A percentile compares a stretch with the other conserved stretches of the same genome.
phyloP scores from a whole-genome alignment of 1,140 invertebrate species.

The Solenopsis invicta region DNA sequence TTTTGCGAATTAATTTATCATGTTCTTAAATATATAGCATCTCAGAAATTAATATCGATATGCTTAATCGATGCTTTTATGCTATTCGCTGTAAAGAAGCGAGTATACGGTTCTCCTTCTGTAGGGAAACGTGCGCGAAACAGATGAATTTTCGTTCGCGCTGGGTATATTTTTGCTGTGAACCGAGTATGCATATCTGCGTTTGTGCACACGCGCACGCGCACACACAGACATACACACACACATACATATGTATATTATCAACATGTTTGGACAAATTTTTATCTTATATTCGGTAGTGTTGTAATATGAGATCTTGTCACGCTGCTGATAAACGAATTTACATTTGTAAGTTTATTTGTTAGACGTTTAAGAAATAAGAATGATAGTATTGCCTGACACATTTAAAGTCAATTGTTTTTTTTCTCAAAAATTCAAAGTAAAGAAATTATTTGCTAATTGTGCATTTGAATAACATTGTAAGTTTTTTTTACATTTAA shows the following conservation, averaged over 20 bases:
- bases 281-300: slow-evolving; percentile 55
- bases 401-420: slow-evolving; percentile 18
- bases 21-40: too few relatives aligned
- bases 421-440: background rate
- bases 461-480: background rate
- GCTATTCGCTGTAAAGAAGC: too few relatives aligned
- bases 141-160: too few relatives aligned
- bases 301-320: slow-evolving; percentile 39
- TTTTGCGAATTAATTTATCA: too few relatives aligned
- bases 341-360: slow-evolving; percentile 35
- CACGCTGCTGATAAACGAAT: slow-evolving; percentile 24
- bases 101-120: too few relatives aligned
- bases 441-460: slow-evolving; percentile 12
- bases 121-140: too few relatives aligned
- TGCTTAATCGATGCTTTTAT: too few relatives aligned
- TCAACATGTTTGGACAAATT: slow-evolving; percentile 28
- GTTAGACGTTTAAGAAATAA: slow-evolving; percentile 9
- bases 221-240: too few relatives aligned
- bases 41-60: too few relatives aligned
- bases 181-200: too few relatives aligned
- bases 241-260: background rate
- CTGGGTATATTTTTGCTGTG: too few relatives aligned
- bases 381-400: slow-evolving; percentile 26
- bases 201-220: too few relatives aligned
- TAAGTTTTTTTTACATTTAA: background rate